Conservation (phyloP, 1,140 invertebrate genomes). For the Drosophila pandora region DNA sequence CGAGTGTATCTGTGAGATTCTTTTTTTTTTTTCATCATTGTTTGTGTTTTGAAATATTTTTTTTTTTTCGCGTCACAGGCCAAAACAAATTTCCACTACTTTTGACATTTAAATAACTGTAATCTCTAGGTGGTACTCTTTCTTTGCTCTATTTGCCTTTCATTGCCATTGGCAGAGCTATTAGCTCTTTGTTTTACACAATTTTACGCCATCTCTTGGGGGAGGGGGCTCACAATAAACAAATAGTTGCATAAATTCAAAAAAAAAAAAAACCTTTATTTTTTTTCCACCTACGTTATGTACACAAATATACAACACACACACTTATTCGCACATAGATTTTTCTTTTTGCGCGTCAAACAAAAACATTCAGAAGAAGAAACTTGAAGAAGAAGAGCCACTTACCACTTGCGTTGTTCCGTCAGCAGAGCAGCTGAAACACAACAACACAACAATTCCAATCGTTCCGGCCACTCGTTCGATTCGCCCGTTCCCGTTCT, state of each 20-base stretch:
- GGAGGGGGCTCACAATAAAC: conserved; percentile 26
- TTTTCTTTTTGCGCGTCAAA: conserved; percentile 46
- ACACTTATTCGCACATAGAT: conserved; percentile 9
- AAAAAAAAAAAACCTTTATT: neutral
- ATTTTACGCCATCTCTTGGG: conserved; percentile 37
- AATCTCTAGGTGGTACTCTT: conserved; percentile 8
- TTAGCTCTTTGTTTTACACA: conserved; percentile 49
- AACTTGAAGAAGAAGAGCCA: conserved; percentile 30
- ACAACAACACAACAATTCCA: conserved; percentile 38
- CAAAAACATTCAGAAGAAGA: conserved; percentile 33
- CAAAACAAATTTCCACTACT: conserved; percentile 50
- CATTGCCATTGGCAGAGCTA: conserved; percentile 6
- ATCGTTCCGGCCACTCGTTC: conserved; percentile 25
- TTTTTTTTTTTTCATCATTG: conserved; percentile 49
- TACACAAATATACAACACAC: conserved; percentile 19
- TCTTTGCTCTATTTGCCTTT: neutral
- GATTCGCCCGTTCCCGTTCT: conserved; percentile 37
- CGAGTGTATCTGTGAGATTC: conserved; percentile 41
- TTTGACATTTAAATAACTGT: conserved; percentile 47
- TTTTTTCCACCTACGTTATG: conserved; percentile 14
- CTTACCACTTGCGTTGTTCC: conserved; percentile 51
- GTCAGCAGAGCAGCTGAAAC: conserved; percentile 45
- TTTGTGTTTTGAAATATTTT: conserved; percentile 50
- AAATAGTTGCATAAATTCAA: conserved; percentile 49
- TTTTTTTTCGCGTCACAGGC: conserved; percentile 41